Conservation (phyloP, 2,797 vertebrate genomes). For the Acomys russatus region DNA sequence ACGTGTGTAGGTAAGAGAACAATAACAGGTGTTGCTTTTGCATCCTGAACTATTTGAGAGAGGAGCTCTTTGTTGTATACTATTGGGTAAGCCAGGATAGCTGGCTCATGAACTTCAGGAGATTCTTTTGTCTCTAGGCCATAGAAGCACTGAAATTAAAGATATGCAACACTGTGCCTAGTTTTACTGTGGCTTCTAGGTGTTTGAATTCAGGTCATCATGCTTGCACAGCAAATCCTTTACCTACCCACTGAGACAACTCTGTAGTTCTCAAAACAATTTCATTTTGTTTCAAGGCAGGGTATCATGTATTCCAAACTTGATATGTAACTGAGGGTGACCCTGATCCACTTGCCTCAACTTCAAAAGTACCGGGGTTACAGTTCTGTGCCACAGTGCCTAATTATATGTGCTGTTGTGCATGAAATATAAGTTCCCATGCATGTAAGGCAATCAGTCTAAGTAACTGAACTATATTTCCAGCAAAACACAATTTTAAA, state of each 20-base stretch:
- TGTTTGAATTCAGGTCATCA: neutral
- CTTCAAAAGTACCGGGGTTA: neutral
- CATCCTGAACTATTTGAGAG: neutral
- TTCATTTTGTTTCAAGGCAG: neutral
- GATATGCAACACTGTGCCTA: neutral
- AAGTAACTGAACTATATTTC: neutral
- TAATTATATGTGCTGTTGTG: neutral
- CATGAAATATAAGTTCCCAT: neutral
- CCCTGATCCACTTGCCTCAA: neutral
- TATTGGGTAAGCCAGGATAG: neutral
- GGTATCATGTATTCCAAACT: neutral
- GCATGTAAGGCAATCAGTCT: neutral
- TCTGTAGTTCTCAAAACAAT: neutral
- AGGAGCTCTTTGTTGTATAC: neutral
- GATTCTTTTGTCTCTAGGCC: neutral
- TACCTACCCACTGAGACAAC: neutral
- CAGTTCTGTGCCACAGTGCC: neutral
- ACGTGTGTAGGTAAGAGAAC: neutral
- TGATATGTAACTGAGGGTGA: neutral
- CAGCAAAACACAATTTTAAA: conserved; percentile 49
- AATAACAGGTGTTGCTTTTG: neutral
- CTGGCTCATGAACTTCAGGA: neutral
- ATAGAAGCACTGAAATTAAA: neutral
- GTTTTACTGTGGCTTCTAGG: neutral
- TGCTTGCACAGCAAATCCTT: neutral